These are phyloP conservation scores for Nomada lathburiana DNA, from an alignment of 2,888 invertebrate genomes.

Conservation along the genomic window DNA sequence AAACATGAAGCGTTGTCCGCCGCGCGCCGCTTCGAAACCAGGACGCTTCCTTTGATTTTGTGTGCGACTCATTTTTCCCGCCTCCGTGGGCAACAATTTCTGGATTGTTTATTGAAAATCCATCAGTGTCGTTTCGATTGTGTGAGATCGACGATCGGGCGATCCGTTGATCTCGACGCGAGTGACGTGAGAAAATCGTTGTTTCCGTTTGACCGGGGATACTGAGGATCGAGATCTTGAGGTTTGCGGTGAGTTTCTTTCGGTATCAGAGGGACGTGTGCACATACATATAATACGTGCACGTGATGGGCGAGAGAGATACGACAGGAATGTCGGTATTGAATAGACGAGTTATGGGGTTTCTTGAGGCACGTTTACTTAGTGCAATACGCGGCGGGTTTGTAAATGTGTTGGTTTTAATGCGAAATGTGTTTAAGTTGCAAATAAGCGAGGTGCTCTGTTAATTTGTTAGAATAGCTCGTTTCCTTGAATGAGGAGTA, in stretches of 20 bases:
- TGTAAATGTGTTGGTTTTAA: not conserved
- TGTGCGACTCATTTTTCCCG: not conserved
- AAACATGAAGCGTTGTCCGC: conserved; percentile 45
- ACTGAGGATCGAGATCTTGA: not conserved
- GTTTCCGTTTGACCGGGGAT: conserved; percentile 12
- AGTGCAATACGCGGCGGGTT: not conserved
- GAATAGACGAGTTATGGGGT: not conserved
- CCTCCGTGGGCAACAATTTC: not conserved
- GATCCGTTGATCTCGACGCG: not conserved
- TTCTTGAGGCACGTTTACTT: not conserved
- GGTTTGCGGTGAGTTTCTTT: conserved; percentile 23
- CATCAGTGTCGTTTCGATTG: not conserved
- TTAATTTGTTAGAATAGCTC: not conserved
- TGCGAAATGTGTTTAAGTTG: not conserved
- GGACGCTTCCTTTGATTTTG: conserved; percentile 38
- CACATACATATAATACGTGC: too few species aligned
- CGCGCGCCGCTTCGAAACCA: conserved; percentile 29
- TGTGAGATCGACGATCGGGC: not conserved
- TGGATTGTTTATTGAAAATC: not conserved
- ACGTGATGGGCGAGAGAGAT: not conserved
- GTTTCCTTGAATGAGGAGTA: not conserved
- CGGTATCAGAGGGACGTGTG: too few species aligned
- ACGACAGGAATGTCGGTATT: not conserved
- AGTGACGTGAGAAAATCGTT: conserved; percentile 14
- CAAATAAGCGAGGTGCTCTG: too few species aligned